Percentiles rank a stretch among this genome's conserved stretches.
Evolutionary conservation across 2,797 vertebrate species (phyloP).

Genomic region (Momotus momota): DNA sequence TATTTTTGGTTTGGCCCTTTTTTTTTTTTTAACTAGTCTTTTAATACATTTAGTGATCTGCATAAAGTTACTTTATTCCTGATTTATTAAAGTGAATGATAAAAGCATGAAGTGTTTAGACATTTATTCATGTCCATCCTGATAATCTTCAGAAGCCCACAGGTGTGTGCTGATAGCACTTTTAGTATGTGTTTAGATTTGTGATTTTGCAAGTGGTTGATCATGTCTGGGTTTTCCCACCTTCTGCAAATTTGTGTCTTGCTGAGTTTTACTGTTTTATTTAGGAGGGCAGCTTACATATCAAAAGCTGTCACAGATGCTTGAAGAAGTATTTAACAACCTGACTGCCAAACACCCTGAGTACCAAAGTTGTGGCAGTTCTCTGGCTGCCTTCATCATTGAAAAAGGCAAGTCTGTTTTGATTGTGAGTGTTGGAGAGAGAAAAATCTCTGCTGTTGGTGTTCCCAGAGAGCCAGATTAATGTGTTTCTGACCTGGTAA

Average conservation of each 20-base stretch:
- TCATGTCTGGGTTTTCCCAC: fast-evolving
- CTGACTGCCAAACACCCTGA: slow-evolving; percentile 81
- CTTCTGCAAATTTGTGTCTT: neutral
- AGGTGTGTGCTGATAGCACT: neutral
- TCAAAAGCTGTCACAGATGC: slow-evolving; percentile 78
- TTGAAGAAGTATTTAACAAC: slow-evolving; percentile 82
- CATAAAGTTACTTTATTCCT: fast-evolving
- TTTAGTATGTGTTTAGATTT: neutral
- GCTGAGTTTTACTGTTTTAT: neutral
- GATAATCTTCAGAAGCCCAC: neutral
- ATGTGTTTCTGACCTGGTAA: neutral
- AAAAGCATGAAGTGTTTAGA: neutral
- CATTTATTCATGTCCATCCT: neutral
- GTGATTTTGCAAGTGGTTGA: neutral
- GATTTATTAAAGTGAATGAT: neutral
- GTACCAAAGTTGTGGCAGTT: slow-evolving; percentile 83
- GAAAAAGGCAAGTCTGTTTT: slow-evolving; percentile 84
- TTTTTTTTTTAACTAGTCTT: neutral
- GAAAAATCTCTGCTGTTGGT: neutral
- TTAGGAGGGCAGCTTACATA: slow-evolving; percentile 80
- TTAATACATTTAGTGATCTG: neutral
- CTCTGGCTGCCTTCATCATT: slow-evolving; percentile 90
- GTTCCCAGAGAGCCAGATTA: neutral
- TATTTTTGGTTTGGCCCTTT: no score
- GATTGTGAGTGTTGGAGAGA: fast-evolving